These are phyloP conservation scores for Spilarctia lutea DNA, from an alignment of 2,888 invertebrate genomes.

Conservation along the genomic window DNA sequence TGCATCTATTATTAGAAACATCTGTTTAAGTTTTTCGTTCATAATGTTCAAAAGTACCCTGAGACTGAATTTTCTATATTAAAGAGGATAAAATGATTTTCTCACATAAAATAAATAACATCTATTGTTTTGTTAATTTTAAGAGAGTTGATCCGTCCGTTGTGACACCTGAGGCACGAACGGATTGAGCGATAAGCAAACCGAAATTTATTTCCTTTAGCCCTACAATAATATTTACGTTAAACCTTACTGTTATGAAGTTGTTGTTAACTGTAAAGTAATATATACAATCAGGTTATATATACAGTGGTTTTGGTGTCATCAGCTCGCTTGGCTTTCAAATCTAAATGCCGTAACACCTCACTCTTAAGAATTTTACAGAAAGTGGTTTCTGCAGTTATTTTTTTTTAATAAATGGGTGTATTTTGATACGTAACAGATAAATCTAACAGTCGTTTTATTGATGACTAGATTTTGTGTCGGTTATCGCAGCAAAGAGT, in stretches of 20 bases:
- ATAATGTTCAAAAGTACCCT: slow-evolving; percentile 21
- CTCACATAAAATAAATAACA: background rate
- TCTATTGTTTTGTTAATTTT: slow-evolving; percentile 2
- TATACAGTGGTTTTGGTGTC: background rate
- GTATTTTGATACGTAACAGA: background rate
- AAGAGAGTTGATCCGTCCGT: slow-evolving; percentile 4
- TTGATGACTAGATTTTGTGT: too few relatives aligned
- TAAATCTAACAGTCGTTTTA: background rate
- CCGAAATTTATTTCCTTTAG: slow-evolving; percentile 6
- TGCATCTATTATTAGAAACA: slow-evolving; percentile 7
- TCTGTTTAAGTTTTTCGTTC: slow-evolving; percentile 24
- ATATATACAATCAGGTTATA: background rate
- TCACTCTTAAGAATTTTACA: too few relatives aligned
- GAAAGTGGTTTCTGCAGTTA: background rate
- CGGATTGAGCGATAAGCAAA: slow-evolving; percentile 4
- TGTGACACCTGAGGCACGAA: slow-evolving; percentile 3
- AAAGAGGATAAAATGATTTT: background rate
- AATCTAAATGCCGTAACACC: background rate
- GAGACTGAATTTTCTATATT: background rate
- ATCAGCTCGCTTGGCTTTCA: background rate
- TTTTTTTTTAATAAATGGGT: background rate
- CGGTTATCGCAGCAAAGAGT: too few relatives aligned
- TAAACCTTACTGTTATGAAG: slow-evolving; percentile 3
- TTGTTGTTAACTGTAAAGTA: slow-evolving; percentile 14
- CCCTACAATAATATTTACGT: slow-evolving; percentile 4